Evolutionary conservation across 53 echinoderm and acorn worm genomes (phyloP), one percentile per base, ranked within the genome.

Genomic region (Apostichopus leukothele): DNA sequence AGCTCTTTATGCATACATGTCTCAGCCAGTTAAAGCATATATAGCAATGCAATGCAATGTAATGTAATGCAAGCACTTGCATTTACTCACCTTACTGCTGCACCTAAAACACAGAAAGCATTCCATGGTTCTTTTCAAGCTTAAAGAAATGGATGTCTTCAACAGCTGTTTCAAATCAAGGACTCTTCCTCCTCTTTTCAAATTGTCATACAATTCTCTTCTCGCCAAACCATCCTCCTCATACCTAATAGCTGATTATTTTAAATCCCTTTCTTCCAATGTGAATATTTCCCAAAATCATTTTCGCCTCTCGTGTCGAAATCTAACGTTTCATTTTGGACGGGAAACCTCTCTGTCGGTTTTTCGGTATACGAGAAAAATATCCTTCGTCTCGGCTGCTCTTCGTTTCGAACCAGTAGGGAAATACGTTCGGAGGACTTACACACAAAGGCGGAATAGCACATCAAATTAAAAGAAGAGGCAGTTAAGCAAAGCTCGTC

Each of bases 391-490:
- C 63, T 63, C 63, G 3, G 39, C 16, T 16, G 63, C 63, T 63
- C 63, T 13, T 63, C 63, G 63, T 63, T 63, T 63, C 12, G 63
- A 63, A 63, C 11, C 63, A 63, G 63, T 63, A 63, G 11, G 63
- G 63, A 63, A 63, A 11, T 63, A 63, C 63, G 16, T 63, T 63
- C 63, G 16, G 63, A 63, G 12, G 16, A 63, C 11, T 27, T 50
- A 77, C 52, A 79, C 79, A 39, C 79, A 79, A 18, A 79, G 79
- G 50, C 79, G 51, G 52, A 79, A 53, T 79, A 79, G 79, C 79
- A 79, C 51, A 79, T 79, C 79, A 53, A 79, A 79, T 79, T 79
- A 79, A 79, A 18, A 16, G 19, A 53, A 19, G 51, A 19, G 51
- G 79, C 53, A 79, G 79, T 53, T 52, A 50, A 79, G 50, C 79